These are phyloP conservation scores for Diachasmimorpha longicaudata DNA, from an alignment of 1,140 invertebrate species.

Conservation along the genomic window DNA sequence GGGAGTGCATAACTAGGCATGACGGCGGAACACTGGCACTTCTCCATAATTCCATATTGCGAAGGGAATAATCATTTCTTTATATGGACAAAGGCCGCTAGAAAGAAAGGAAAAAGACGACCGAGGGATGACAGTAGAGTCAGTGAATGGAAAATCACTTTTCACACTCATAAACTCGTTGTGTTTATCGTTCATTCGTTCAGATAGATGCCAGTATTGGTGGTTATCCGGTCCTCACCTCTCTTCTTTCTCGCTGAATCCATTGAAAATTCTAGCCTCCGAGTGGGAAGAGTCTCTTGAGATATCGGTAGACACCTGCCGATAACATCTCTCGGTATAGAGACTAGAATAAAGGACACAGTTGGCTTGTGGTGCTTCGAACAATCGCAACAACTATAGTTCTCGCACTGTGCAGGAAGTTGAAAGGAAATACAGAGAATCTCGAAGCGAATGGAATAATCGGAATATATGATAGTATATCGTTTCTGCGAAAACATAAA, in stretches of 20 bases:
- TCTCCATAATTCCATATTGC: too few relatives aligned
- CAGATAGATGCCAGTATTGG: not conserved
- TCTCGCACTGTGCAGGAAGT: not conserved
- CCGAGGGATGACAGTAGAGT: too few relatives aligned
- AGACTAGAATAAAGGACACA: not conserved
- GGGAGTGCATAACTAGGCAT: too few relatives aligned
- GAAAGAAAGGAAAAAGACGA: too few relatives aligned
- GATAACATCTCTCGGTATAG: slow-evolving; percentile 19
- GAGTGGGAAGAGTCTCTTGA: slow-evolving; percentile 8
- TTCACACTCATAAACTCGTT: slow-evolving; percentile 18
- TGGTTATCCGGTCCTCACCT: not conserved
- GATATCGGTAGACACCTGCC: slow-evolving; percentile 24
- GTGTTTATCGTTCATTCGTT: slow-evolving; percentile 25
- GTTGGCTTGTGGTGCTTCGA: not conserved
- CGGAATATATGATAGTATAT: not conserved
- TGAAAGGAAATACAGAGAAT: not conserved
- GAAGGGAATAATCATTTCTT: too few relatives aligned
- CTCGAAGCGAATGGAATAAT: not conserved
- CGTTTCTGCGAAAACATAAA: not conserved
- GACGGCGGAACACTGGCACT: too few relatives aligned
- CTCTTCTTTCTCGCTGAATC: not conserved
- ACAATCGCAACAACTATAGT: not conserved
- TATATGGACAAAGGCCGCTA: too few relatives aligned
- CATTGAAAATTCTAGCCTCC: slow-evolving; percentile 17
- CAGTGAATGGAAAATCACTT: slow-evolving; percentile 15